Conservation (phyloP, 2,797 vertebrate genomes). For the Sebastes glaucus region DNA sequence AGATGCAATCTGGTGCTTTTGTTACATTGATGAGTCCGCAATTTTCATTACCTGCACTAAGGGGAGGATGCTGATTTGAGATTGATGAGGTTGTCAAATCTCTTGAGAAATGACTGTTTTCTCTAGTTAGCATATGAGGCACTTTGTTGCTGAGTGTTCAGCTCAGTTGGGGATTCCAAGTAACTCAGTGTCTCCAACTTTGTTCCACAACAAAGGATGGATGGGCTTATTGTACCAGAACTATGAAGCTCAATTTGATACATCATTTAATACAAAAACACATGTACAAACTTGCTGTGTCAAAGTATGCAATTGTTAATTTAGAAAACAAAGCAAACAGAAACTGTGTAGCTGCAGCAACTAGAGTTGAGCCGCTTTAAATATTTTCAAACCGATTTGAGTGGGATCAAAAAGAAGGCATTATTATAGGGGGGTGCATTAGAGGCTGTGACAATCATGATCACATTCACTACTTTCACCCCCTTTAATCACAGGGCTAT, state of each 20-base stretch:
- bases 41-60: slow-evolving; percentile 37
- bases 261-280: not conserved
- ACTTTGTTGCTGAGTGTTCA: slow-evolving; percentile 16
- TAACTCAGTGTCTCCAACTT: not conserved
- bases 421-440: too few relatives aligned
- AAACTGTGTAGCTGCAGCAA: not conserved
- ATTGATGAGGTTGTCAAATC: slow-evolving; percentile 35
- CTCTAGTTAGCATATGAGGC: not conserved
- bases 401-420: too few relatives aligned
- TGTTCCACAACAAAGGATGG: not conserved
- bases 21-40: slow-evolving; percentile 43
- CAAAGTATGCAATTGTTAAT: not conserved
- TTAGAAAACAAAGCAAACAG: not conserved
- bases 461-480: too few relatives aligned
- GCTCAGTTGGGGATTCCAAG: not conserved
- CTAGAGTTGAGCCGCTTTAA: too few relatives aligned
- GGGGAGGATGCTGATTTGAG: slow-evolving; percentile 31
- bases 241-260: not conserved
- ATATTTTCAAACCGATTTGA: too few relatives aligned
- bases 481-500: too few relatives aligned
- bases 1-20: slow-evolving; percentile 31
- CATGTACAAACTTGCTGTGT: not conserved
- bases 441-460: too few relatives aligned
- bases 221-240: not conserved
- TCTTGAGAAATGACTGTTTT: slow-evolving; percentile 31